phyloP scores from a whole-genome alignment of 64 coral and sea anemone genomes.

The Stylophora pistillata region DNA sequence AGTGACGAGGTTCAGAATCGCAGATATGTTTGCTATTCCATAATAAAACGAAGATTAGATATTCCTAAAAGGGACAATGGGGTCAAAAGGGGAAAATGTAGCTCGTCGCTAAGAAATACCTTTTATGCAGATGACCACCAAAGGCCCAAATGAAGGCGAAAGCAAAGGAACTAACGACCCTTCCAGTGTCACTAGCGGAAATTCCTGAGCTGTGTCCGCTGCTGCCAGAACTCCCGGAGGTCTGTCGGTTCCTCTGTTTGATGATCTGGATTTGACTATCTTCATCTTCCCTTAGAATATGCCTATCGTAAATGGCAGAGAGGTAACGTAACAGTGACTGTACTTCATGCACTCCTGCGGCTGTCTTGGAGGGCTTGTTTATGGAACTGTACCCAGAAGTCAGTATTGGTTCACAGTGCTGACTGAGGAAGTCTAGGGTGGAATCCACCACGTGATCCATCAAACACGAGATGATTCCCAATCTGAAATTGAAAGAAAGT shows the following conservation, averaged over 20 bases:
- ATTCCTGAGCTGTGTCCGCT: conserved; percentile 86
- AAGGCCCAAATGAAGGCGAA: conserved; percentile 97
- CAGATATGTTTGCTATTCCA: no score
- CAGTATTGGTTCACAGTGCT: conserved; percentile 63
- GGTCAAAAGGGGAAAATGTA: no score
- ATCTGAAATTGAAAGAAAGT: conserved; percentile 31
- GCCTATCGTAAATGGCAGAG: conserved; percentile 83
- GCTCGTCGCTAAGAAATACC: conserved; percentile 21
- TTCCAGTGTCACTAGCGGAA: conserved; percentile 75
- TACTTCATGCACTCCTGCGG: conserved; percentile 73
- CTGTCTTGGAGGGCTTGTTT: conserved; percentile 33
- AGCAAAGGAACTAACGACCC: conserved; percentile 81
- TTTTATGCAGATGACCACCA: conserved; percentile 96
- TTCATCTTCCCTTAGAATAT: conserved; percentile 89
- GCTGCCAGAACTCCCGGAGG: conserved; percentile 29
- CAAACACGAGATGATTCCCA: conserved; percentile 84
- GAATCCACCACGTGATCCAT: conserved; percentile 88
- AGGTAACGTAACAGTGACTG: conserved; percentile 76
- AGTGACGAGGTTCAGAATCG: no score
- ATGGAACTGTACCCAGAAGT: conserved; percentile 51
- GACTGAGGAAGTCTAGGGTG: conserved; percentile 70
- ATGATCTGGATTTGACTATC: conserved; percentile 37
- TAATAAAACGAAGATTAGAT: no score
- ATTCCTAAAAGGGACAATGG: no score
- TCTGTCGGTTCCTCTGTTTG: conserved; percentile 25